These are phyloP conservation scores for Pollenia griseotomentosa DNA, from an alignment of 2,888 invertebrate genomes.

Conservation along the genomic window DNA sequence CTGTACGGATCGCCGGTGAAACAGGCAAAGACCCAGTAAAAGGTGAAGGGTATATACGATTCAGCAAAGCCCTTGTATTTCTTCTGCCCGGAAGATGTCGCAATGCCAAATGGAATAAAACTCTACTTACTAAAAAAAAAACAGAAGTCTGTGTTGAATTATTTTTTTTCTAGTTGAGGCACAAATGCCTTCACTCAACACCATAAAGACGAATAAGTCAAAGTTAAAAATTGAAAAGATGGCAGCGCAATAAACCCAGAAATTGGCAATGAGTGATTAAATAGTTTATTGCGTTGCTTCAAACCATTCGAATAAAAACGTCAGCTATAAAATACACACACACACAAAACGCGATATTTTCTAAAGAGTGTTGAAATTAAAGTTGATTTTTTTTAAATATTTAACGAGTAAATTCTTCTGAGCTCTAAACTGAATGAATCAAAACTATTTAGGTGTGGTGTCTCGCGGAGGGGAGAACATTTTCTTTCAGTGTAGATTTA, in stretches of 20 bases:
- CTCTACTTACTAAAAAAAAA: too few relatives aligned
- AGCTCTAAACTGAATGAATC: not conserved
- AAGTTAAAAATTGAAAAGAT: not conserved
- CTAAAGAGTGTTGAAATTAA: not conserved
- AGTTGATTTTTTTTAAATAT: not conserved
- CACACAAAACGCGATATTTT: not conserved
- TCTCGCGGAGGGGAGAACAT: too few relatives aligned
- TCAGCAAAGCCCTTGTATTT: too few relatives aligned
- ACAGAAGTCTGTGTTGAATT: too few relatives aligned
- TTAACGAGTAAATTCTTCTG: slow-evolving; percentile 34
- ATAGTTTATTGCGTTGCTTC: not conserved
- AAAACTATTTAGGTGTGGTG: not conserved
- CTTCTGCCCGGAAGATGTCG: too few relatives aligned
- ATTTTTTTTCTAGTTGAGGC: slow-evolving; percentile 19
- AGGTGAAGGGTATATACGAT: too few relatives aligned
- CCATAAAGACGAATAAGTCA: not conserved
- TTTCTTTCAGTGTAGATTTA: slow-evolving; percentile 25
- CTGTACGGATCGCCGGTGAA: too few relatives aligned
- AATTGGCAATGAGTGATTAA: not conserved
- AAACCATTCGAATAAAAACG: not conserved
- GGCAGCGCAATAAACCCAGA: not conserved
- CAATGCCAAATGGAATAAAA: too few relatives aligned
- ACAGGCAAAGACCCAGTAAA: too few relatives aligned
- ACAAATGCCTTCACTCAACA: slow-evolving; percentile 13
- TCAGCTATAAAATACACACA: not conserved